Percentiles rank a stretch among this genome's conserved stretches.
Conservation (phyloP, 2,888 invertebrate genomes). For the Nomada goodeniana region DNA sequence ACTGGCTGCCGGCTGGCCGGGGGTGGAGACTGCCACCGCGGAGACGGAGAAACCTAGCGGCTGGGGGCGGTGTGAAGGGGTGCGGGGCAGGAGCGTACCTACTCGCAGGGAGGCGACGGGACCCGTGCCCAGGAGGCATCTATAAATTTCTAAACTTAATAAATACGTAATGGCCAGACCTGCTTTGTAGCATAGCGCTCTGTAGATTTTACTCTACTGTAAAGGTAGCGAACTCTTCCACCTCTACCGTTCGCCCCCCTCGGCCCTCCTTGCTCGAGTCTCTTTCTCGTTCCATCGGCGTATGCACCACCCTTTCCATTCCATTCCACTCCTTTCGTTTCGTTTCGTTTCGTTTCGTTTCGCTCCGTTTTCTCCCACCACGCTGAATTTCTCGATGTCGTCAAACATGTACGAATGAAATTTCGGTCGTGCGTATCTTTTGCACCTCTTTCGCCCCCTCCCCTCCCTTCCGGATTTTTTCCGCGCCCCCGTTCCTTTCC, state of each 20-base stretch:
- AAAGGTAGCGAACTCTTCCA: conserved; percentile 67
- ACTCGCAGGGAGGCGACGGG: conserved; percentile 69
- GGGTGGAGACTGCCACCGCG: conserved; percentile 71
- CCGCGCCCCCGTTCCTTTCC: background rate
- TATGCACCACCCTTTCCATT: conserved; percentile 20
- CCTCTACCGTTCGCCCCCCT: conserved; percentile 46
- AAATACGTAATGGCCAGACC: conserved; percentile 84
- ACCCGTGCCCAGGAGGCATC: conserved; percentile 82
- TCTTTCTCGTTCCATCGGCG: background rate
- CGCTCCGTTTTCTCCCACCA: conserved; percentile 35
- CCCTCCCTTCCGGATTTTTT: background rate
- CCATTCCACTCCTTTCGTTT: conserved; percentile 11
- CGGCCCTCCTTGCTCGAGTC: conserved; percentile 4
- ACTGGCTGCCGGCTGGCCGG: conserved; percentile 83
- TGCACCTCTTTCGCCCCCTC: background rate
- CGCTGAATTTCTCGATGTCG: conserved; percentile 61
- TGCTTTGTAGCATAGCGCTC: conserved; percentile 82
- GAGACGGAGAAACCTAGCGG: conserved; percentile 61
- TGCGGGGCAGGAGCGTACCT: conserved; percentile 62
- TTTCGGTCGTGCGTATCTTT: conserved; percentile 54
- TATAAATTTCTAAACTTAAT: conserved; percentile 84
- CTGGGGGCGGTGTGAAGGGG: conserved; percentile 48
- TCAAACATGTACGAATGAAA: conserved; percentile 68
- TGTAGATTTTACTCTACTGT: conserved; percentile 75
- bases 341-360: conserved; percentile 19